phyloP scores from a whole-genome alignment of 2,797 vertebrate genomes.

The Chrosomus eos region DNA sequence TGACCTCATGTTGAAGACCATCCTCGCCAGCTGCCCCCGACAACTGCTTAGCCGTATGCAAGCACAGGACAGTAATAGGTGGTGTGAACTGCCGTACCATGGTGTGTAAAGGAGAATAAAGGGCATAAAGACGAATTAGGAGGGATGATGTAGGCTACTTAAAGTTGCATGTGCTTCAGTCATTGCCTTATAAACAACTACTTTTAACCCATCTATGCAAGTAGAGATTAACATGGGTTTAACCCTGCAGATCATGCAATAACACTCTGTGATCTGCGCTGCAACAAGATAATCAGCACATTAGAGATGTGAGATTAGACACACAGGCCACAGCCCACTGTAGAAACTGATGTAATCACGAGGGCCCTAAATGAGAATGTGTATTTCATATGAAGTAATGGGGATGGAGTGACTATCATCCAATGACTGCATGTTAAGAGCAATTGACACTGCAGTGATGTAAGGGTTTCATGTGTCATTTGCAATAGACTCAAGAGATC shows the following conservation, averaged over 20 bases:
- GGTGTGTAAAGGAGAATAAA: slow-evolving; percentile 65
- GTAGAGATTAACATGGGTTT: slow-evolving; percentile 69
- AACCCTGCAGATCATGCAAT: slow-evolving; percentile 44
- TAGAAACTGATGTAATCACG: slow-evolving; percentile 74
- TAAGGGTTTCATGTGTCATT: slow-evolving; percentile 76
- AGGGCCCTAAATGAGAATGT: slow-evolving; percentile 75
- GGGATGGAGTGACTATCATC: slow-evolving; percentile 65
- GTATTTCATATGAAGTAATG: slow-evolving; percentile 77
- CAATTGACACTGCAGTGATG: slow-evolving; percentile 82
- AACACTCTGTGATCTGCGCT: slow-evolving; percentile 58
- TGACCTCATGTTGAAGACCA: slow-evolving; percentile 54
- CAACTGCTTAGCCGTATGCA: slow-evolving; percentile 76
- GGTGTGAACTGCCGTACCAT: slow-evolving; percentile 59
- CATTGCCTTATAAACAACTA: slow-evolving; percentile 48
- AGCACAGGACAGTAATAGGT: slow-evolving; percentile 72
- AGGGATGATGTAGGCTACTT: slow-evolving; percentile 52
- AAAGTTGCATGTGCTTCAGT: slow-evolving; percentile 47
- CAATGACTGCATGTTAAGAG: slow-evolving; percentile 66
- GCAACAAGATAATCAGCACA: slow-evolving; percentile 69
- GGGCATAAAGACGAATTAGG: slow-evolving; percentile 63
- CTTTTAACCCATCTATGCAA: slow-evolving; percentile 62
- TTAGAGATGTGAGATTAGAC: slow-evolving; percentile 65
- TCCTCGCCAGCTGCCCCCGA: slow-evolving; percentile 76
- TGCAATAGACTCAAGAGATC: slow-evolving; percentile 71
- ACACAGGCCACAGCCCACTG: slow-evolving; percentile 66